Evolutionary conservation across 2,797 vertebrate genomes (phyloP).

Genomic region (Halcyon leucocephala): DNA sequence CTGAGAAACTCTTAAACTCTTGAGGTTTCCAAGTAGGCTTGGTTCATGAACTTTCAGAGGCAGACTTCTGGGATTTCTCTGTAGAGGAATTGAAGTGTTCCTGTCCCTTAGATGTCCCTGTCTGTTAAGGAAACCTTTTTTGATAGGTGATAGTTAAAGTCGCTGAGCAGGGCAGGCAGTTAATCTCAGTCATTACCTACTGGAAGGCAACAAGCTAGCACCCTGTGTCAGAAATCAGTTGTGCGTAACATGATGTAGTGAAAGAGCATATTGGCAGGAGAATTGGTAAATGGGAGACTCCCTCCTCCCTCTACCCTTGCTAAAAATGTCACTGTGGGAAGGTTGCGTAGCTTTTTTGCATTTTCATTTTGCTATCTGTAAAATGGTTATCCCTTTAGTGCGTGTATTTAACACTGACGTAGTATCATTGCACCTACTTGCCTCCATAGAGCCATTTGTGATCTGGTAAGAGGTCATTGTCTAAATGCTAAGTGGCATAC

Average conservation of each 20-base stretch:
- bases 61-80: not conserved
- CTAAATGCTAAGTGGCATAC: not conserved
- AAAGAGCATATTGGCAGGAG: not conserved
- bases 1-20: not conserved
- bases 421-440: not conserved
- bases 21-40: not conserved
- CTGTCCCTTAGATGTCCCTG: not conserved
- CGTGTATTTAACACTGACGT: accelerated
- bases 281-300: not conserved
- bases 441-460: not conserved
- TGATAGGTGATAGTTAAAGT: not conserved
- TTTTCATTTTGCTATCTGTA: not conserved
- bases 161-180: not conserved
- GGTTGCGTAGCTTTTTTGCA: not conserved
- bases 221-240: not conserved
- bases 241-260: not conserved
- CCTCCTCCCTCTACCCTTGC: not conserved
- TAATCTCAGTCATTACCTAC: accelerated
- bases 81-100: not conserved
- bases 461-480: not conserved
- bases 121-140: not conserved
- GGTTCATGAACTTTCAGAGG: not conserved
- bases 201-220: not conserved
- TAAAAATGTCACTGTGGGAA: not conserved
- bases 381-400: not conserved